Evolutionary conservation across 1,140 invertebrate genomes (phyloP), one percentile per base, ranked within the genome.

Genomic region (Fopius arisanus): DNA sequence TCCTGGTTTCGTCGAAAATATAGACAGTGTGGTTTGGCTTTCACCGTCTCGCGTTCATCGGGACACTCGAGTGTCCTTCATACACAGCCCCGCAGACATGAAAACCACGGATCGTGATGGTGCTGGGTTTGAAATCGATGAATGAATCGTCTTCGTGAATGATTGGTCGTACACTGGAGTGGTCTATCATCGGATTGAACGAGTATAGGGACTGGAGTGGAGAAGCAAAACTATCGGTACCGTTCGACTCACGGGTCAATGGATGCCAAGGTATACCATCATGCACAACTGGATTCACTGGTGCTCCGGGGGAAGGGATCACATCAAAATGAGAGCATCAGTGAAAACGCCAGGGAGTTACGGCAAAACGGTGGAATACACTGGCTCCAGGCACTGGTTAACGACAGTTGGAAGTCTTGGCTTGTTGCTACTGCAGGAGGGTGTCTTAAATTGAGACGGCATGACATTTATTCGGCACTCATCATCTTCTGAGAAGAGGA

Each of bases 11-110:
- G 9, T 12, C 43, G 54, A 59, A 59, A 59, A 59, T 59, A 28
- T 59, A 59, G 54, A 59, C 54, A 59, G 54, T 59, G 23, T 59
- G 54, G 54, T 59, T 23, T 59, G 54, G 54, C 54, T 59, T 59
- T 59, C 54, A 59, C 54, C 54, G 23, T 59, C 54, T 59, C 54
- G n/a, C 43, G 54, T 59, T 59, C 23, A 59, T 26, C 54, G n/a
- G n/a, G n/a, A n/a, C n/a, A n/a, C n/a, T n/a, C n/a, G 2, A 59
- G 16, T 59, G 54, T 59, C 23, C 54, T 59, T 59, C 54, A 59
- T 59, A 26, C 19, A 59, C 23, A 59, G 10, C 23, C 23, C 14
- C 54, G 19, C 54, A 23, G 23, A 59, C 54, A 59, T 59, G 54
- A 59, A 59, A 51, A 4, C 54, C 54, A 7, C 19, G 54, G 33